Percentiles rank a stretch among this genome's conserved stretches.
These are phyloP conservation scores for Pseudomyrmex gracilis DNA, from an alignment of 1,140 invertebrate species.

Conservation along the genomic window DNA sequence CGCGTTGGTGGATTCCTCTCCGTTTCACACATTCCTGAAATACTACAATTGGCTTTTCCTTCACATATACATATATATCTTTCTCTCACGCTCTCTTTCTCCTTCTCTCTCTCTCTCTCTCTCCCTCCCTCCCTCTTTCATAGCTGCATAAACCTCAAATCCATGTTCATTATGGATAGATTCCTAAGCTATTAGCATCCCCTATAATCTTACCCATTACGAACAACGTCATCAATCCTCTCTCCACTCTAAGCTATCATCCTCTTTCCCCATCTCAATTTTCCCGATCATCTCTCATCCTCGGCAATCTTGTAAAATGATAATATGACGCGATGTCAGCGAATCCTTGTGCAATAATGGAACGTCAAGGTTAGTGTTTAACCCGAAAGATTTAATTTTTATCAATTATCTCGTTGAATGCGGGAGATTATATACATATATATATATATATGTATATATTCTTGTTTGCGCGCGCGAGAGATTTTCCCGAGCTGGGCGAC, in stretches of 20 bases:
- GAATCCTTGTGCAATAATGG: not conserved
- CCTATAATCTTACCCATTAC: constrained; percentile 38
- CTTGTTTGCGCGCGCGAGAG: not conserved
- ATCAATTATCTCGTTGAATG: constrained; percentile 17
- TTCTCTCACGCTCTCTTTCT: not conserved
- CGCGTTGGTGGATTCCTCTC: constrained; percentile 7
- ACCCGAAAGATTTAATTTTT: no score
- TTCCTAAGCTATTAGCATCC: constrained; percentile 50
- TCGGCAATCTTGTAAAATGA: constrained; percentile 31
- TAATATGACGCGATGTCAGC: not conserved
- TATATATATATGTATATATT: constrained; percentile 19
- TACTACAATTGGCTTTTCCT: not conserved
- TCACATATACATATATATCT: not conserved
- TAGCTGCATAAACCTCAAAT: constrained; percentile 30
- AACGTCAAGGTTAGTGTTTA: not conserved
- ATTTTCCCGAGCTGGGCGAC: not conserved
- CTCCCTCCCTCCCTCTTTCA: not conserved
- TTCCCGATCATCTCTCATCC: constrained; percentile 23
- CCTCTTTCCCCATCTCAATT: constrained; percentile 28
- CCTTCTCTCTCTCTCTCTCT: no score
- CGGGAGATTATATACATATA: no score
- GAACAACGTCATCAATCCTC: constrained; percentile 47
- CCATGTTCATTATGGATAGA: constrained; percentile 49
- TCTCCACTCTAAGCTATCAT: not conserved
- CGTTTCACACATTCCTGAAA: constrained; percentile 45